phyloP scores from a whole-genome alignment of 2,888 invertebrate species.

The Melanophora roralis region DNA sequence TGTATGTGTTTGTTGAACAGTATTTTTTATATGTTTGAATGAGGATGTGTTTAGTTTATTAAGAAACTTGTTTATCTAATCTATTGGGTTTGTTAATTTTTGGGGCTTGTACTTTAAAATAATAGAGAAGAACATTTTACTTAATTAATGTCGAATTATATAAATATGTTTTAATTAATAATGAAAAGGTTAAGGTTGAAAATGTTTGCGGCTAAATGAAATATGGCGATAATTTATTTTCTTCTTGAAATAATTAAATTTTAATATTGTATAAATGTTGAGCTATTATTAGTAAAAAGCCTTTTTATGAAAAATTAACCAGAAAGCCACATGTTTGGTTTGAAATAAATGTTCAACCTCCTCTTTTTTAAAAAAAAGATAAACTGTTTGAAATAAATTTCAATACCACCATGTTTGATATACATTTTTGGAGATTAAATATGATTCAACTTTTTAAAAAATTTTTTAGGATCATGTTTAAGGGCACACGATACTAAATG shows the following conservation, averaged over 20 bases:
- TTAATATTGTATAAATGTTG: neutral
- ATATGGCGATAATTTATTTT: neutral
- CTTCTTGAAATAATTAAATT: neutral
- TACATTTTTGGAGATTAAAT: too few relatives aligned
- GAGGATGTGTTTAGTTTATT: neutral
- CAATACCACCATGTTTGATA: too few relatives aligned
- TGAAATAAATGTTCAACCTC: too few relatives aligned
- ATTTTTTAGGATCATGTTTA: too few relatives aligned
- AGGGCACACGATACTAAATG: too few relatives aligned
- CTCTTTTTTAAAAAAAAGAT: too few relatives aligned
- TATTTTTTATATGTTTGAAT: neutral
- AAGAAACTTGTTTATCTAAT: neutral
- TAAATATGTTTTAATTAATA: neutral
- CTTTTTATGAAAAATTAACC: neutral
- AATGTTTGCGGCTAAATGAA: neutral
- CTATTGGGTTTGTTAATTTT: neutral
- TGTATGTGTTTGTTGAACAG: neutral
- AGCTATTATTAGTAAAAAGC: neutral
- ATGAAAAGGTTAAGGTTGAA: neutral
- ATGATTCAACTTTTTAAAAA: too few relatives aligned
- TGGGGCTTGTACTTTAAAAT: too few relatives aligned
- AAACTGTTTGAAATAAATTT: too few relatives aligned
- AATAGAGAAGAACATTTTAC: neutral
- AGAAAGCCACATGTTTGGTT: too few relatives aligned
- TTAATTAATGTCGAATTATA: neutral